Evolutionary conservation across 1,140 invertebrate genomes (phyloP).

Genomic region (Belonocnema kinseyi): DNA sequence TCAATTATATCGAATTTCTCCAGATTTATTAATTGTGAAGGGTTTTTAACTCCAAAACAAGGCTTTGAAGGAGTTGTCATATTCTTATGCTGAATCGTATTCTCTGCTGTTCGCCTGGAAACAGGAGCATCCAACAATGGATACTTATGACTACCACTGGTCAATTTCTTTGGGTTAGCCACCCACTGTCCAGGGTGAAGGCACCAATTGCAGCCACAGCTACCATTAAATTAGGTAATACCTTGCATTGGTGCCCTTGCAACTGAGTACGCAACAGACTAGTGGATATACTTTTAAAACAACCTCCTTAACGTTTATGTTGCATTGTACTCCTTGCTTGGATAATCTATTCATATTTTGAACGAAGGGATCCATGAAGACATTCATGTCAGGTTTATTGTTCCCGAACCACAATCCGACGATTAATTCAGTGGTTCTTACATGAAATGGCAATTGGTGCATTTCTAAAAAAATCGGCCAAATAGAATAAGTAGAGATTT

Average conservation of each 20-base stretch:
- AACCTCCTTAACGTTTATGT: too few relatives aligned
- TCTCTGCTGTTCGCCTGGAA: constrained; percentile 16
- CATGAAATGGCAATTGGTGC: too few relatives aligned
- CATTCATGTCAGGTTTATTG: too few relatives aligned
- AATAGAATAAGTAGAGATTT: too few relatives aligned
- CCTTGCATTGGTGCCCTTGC: constrained; percentile 47
- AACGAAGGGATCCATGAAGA: too few relatives aligned
- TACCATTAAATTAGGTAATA: constrained; percentile 40
- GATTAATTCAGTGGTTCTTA: too few relatives aligned
- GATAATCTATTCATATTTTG: too few relatives aligned
- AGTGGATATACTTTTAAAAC: too few relatives aligned
- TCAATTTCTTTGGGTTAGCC: background rate
- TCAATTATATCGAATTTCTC: constrained; percentile 42
- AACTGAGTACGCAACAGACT: constrained; percentile 38
- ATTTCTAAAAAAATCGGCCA: too few relatives aligned
- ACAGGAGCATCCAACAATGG: background rate
- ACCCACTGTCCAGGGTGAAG: constrained; percentile 36
- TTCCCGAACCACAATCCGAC: too few relatives aligned
- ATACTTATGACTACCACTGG: constrained; percentile 32
- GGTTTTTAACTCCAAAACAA: constrained; percentile 38
- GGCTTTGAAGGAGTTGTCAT: constrained; percentile 20
- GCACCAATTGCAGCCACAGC: constrained; percentile 44
- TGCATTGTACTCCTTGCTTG: too few relatives aligned
- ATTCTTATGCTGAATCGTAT: constrained; percentile 30
- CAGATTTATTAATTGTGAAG: constrained; percentile 40